These are phyloP conservation scores for Periophthalmus magnuspinnatus DNA, from an alignment of 2,797 vertebrate genomes.

Conservation along the genomic window DNA sequence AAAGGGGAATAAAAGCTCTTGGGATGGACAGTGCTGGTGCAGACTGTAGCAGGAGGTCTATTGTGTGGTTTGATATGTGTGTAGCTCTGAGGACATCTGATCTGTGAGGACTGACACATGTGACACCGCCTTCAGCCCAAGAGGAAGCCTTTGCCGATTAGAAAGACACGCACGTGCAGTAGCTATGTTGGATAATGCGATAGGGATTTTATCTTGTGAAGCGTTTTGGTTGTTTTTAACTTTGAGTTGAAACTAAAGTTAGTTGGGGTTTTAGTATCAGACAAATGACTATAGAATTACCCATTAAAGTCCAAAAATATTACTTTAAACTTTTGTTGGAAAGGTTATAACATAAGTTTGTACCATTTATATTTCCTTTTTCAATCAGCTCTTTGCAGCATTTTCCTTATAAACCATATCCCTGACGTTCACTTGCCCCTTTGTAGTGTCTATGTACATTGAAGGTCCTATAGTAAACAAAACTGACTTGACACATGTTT, in stretches of 20 bases:
- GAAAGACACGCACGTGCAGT: neutral
- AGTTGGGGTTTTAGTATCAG: too few relatives aligned
- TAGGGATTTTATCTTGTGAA: neutral
- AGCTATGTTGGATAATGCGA: neutral
- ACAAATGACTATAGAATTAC: neutral
- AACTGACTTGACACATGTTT: too few relatives aligned
- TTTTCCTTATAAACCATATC: too few relatives aligned
- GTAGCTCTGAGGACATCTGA: conserved; percentile 61
- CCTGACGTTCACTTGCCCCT: too few relatives aligned
- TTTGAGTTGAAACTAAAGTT: neutral
- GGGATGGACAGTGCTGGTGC: conserved; percentile 44
- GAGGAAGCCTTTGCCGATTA: conserved; percentile 45
- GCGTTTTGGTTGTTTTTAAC: neutral
- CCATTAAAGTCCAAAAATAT: too few relatives aligned
- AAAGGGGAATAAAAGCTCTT: conserved; percentile 68
- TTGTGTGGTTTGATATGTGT: conserved; percentile 65
- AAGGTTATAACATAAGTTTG: too few relatives aligned
- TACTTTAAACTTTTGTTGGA: too few relatives aligned
- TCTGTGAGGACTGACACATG: conserved; percentile 59
- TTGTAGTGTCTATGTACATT: too few relatives aligned
- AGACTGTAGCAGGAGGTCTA: conserved; percentile 67
- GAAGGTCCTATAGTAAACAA: too few relatives aligned
- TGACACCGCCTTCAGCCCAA: conserved; percentile 42
- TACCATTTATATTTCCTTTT: too few relatives aligned
- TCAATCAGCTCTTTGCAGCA: too few relatives aligned